Evolutionary conservation across 1,140 invertebrate species (phyloP).

Genomic region (Ostrea edulis): DNA sequence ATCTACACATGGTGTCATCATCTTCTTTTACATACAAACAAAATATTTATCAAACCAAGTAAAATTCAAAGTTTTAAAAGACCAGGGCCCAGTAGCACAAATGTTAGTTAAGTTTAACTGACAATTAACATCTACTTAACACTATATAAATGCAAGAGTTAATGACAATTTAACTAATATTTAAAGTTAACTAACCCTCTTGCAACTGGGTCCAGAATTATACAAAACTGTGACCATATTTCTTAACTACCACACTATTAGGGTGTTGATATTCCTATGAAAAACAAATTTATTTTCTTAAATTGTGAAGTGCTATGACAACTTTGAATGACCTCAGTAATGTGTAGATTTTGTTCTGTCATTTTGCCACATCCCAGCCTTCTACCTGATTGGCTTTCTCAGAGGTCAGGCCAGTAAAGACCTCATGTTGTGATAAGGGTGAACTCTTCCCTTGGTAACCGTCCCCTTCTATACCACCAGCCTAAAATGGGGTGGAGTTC

Average conservation of each 20-base stretch:
- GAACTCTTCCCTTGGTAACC: constrained; percentile 64
- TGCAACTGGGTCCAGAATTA: no score
- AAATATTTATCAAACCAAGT: background rate
- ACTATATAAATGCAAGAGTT: no score
- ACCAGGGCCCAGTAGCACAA: no score
- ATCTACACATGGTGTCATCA: background rate
- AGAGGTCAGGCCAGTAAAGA: constrained; percentile 82
- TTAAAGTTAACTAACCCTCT: no score
- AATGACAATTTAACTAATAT: no score
- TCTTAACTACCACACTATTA: no score
- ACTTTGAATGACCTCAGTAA: background rate
- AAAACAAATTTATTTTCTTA: background rate
- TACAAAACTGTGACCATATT: no score
- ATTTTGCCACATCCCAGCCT: background rate
- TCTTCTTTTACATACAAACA: background rate
- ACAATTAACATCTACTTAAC: no score
- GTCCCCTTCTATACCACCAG: constrained; percentile 64
- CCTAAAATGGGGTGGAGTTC: constrained; percentile 59
- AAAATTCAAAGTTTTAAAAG: no score
- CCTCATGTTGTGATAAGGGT: constrained; percentile 83
- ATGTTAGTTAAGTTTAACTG: no score
- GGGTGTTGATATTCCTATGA: no score
- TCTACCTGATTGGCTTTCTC: constrained; percentile 78
- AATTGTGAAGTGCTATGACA: background rate
- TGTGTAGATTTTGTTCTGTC: background rate